Percentiles rank a stretch among this genome's conserved stretches.
phyloP scores from a whole-genome alignment of 2,888 invertebrate species.

The Perithous albicinctus region DNA sequence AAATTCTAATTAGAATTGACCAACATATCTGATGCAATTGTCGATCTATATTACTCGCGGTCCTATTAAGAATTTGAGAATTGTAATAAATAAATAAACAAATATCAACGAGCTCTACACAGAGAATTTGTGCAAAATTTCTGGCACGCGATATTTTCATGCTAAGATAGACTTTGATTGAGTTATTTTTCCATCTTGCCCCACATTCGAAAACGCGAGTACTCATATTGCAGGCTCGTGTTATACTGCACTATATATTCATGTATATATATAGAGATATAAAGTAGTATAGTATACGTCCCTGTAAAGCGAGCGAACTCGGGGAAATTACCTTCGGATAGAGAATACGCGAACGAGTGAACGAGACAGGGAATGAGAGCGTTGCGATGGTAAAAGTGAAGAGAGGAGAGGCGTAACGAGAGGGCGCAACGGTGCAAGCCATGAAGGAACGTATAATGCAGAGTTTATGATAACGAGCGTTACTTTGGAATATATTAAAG shows the following conservation, averaged over 20 bases:
- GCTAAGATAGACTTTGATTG: no score
- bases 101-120: no score
- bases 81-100: no score
- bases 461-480: conserved; percentile 33
- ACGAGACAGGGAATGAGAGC: conserved; percentile 13
- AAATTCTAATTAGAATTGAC: no score
- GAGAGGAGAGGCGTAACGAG: conserved; percentile 1
- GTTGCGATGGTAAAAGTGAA: conserved; percentile 5
- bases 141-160: no score
- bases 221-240: neutral
- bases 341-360: conserved; percentile 15
- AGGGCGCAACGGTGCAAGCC: conserved; percentile 9
- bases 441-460: conserved; percentile 27
- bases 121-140: no score
- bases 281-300: neutral
- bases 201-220: neutral
- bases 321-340: conserved; percentile 24
- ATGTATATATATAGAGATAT: neutral
- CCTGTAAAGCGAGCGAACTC: conserved; percentile 20
- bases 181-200: no score
- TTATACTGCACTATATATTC: no score
- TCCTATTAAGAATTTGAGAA: no score
- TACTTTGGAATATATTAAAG: conserved; percentile 37
- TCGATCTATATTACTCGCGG: no score
- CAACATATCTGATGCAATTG: no score